Percentiles rank a stretch among this genome's conserved stretches.
These are phyloP conservation scores for Ochropleura leucogaster DNA, from an alignment of 2,888 invertebrate genomes.

Conservation along the genomic window DNA sequence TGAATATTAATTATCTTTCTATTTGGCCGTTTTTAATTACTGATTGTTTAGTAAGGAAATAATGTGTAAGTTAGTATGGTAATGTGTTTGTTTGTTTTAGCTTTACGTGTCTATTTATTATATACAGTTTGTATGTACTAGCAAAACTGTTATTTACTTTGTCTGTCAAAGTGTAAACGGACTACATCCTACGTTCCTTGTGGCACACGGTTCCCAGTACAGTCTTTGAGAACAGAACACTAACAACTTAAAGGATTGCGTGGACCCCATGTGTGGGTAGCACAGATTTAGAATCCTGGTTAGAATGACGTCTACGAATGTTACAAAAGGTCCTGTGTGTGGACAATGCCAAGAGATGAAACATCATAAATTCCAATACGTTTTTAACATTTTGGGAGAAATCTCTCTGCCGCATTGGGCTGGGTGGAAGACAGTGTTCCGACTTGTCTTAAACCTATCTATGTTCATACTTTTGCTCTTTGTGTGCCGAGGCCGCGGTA, in stretches of 20 bases:
- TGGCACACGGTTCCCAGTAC: background rate
- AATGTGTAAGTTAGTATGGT: too few relatives aligned
- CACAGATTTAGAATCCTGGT: background rate
- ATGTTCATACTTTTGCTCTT: too few relatives aligned
- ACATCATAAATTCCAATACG: too few relatives aligned
- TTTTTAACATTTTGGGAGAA: background rate
- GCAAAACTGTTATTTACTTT: background rate
- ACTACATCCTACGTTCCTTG: too few relatives aligned
- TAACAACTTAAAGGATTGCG: constrained; percentile 1
- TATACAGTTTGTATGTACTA: background rate
- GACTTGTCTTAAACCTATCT: too few relatives aligned
- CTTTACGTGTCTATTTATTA: background rate
- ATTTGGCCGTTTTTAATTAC: background rate
- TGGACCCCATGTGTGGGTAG: background rate
- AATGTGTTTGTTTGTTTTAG: background rate
- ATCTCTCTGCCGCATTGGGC: background rate
- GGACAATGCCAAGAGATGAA: background rate
- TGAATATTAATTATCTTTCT: constrained; percentile 26
- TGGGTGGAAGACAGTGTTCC: too few relatives aligned
- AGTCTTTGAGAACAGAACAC: background rate
- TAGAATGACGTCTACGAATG: too few relatives aligned
- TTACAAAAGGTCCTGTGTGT: background rate
- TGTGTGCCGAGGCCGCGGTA: too few relatives aligned
- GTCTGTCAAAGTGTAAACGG: background rate
- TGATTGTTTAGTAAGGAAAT: background rate